Percentiles rank a stretch among this genome's conserved stretches.
phyloP scores from a whole-genome alignment of 2,797 vertebrate genomes.

The Sparidentex hasta region DNA sequence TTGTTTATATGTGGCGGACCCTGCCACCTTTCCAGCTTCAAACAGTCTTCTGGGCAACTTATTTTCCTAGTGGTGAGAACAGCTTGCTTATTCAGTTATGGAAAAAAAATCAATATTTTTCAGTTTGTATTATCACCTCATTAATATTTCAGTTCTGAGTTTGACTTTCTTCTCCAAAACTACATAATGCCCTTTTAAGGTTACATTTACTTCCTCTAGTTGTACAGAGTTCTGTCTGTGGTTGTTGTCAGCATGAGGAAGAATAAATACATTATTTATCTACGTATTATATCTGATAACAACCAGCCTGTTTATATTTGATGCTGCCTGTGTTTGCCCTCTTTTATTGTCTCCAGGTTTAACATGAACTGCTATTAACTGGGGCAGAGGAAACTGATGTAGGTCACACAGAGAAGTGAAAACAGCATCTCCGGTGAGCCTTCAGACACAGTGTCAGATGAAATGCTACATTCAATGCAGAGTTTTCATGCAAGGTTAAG shows the following conservation, averaged over 20 bases:
- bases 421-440: background rate
- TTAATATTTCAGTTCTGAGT: too few species aligned
- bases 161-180: too few species aligned
- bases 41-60: too few species aligned
- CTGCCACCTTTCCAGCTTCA: too few species aligned
- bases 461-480: constrained; percentile 1
- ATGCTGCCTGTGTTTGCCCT: background rate
- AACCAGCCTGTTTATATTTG: background rate
- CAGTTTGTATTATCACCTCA: too few species aligned
- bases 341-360: background rate
- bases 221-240: background rate
- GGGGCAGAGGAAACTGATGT: constrained; percentile 21
- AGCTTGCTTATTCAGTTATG: too few species aligned
- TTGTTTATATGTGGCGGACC: too few species aligned
- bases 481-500: constrained; percentile 1
- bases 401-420: background rate
- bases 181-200: too few species aligned
- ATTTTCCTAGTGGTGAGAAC: too few species aligned
- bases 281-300: background rate
- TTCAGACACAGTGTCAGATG: background rate
- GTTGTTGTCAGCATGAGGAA: background rate
- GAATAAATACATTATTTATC: background rate
- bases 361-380: constrained; percentile 1
- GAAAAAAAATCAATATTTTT: too few species aligned
- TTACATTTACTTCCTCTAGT: background rate